Conservation (phyloP, 1,140 invertebrate species). For the Arctopsyche grandis region DNA sequence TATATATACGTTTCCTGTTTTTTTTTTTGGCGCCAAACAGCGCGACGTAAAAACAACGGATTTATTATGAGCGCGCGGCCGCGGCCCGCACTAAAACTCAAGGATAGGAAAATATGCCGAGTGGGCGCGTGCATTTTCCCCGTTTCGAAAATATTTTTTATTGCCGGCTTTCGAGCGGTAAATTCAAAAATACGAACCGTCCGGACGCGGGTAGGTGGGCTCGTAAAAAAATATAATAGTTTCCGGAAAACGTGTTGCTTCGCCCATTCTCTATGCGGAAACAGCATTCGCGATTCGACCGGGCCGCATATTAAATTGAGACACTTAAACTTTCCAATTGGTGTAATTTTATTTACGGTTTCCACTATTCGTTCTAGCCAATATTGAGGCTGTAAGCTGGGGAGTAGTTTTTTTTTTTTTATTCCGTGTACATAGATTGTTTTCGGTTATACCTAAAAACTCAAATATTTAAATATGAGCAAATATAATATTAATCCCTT, state of each 20-base stretch:
- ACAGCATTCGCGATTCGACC: too few relatives aligned
- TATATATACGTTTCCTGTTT: constrained; percentile 7
- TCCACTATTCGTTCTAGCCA: too few relatives aligned
- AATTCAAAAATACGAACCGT: not conserved
- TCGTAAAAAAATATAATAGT: constrained; percentile 28
- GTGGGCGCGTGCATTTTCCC: not conserved
- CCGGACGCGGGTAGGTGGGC: not conserved
- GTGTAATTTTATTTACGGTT: too few relatives aligned
- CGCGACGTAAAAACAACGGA: constrained; percentile 23
- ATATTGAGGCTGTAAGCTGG: too few relatives aligned
- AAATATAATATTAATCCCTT: too few relatives aligned
- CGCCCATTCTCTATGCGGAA: too few relatives aligned
- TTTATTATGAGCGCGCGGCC: constrained; percentile 31
- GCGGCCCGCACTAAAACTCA: constrained; percentile 8
- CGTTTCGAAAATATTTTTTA: constrained; percentile 15
- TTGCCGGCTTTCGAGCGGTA: not conserved
- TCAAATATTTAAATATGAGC: too few relatives aligned
- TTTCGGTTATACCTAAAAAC: too few relatives aligned
- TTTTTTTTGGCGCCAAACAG: not conserved
- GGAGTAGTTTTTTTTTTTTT: too few relatives aligned
- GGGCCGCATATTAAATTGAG: too few relatives aligned
- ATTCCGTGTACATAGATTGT: too few relatives aligned
- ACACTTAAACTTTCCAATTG: too few relatives aligned
- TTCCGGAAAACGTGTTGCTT: not conserved
- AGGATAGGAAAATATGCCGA: not conserved